Base-by-base conservation (phyloP, 2,888 invertebrate genomes). In the Loripinus fragilis region DNA sequence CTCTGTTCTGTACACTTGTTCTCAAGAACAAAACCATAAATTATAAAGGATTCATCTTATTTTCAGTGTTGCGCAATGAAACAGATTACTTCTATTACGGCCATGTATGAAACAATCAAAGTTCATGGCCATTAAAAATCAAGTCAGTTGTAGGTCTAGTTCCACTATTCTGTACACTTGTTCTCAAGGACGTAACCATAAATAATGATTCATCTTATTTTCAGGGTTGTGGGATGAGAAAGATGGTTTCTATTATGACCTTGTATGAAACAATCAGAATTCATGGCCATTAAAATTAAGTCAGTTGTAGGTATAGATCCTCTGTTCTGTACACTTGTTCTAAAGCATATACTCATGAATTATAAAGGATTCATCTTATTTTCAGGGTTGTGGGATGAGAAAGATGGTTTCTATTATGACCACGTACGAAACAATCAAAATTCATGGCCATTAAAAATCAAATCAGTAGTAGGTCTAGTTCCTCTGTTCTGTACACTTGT, bases 221-320 rank as follows among this genome's bases (percentile, higher is more conserved):
- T 48, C 69, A 90, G 92, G 93, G 35, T 83, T 94, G 30, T 94
- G 93, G 93, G 89, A 93, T 81, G 91, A 91, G 10, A 85, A 86
- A 25, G 93, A 93, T 76, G 92, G 92, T 7, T 93, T 94, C 83
- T 94, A 91, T 81, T 94, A 93, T 77, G 94, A 94, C 85, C 89
- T 89, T 79, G 85, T 92, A 41, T 41, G 7, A 7, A 41, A n/a
- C n/a, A n/a, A n/a, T n/a, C n/a, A n/a, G 78, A 84, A 0, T 81
- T 81, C 85, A 35, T 76, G 80, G 64, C 89, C 88, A 20, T 69
- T 93, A 66, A 89, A 64, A 89, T 92, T 38, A 87, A 91, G 65
- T 93, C 93, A 35, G 87, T 92, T 88, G 92, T 92, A 8, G 92
- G 92, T 33, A 72, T 92, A 67, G 85, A 92, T 1, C 93, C 93